Conservation (phyloP, 2,797 vertebrate genomes). For the Epinephelus malabaricus region DNA sequence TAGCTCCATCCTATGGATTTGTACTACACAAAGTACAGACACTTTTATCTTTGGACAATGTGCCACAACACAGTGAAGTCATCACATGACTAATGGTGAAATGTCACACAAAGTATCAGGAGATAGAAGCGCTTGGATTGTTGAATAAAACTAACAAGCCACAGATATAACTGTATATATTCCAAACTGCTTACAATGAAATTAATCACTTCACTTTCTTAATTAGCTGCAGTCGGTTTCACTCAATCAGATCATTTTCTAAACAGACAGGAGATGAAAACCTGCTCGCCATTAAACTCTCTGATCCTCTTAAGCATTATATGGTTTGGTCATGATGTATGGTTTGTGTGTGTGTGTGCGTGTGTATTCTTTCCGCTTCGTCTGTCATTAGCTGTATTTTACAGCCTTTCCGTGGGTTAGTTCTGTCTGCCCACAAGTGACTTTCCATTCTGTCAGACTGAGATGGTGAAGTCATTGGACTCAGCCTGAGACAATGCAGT, state of each 20-base stretch:
- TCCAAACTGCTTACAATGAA: constrained; percentile 1
- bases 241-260: constrained; percentile 42
- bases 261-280: constrained; percentile 50
- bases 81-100: not conserved
- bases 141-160: constrained; percentile 13
- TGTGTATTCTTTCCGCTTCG: constrained; percentile 64
- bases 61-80: not conserved
- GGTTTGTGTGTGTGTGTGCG: constrained; percentile 20
- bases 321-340: constrained; percentile 43
- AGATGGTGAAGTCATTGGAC: constrained; percentile 83
- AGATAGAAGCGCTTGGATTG: constrained; percentile 11
- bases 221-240: constrained; percentile 18
- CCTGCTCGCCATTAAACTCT: constrained; percentile 39
- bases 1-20: not conserved
- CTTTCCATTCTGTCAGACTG: constrained; percentile 86
- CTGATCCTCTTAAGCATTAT: constrained; percentile 54
- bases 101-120: constrained; percentile 1
- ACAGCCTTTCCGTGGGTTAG: constrained; percentile 78
- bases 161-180: not conserved
- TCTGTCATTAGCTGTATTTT: constrained; percentile 77
- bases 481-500: constrained; percentile 75
- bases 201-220: constrained; percentile 6
- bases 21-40: not conserved
- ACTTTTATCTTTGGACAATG: not conserved
- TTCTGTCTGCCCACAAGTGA: constrained; percentile 80